Evolutionary conservation across 1,140 invertebrate species (phyloP).

Genomic region (Solen grandis): DNA sequence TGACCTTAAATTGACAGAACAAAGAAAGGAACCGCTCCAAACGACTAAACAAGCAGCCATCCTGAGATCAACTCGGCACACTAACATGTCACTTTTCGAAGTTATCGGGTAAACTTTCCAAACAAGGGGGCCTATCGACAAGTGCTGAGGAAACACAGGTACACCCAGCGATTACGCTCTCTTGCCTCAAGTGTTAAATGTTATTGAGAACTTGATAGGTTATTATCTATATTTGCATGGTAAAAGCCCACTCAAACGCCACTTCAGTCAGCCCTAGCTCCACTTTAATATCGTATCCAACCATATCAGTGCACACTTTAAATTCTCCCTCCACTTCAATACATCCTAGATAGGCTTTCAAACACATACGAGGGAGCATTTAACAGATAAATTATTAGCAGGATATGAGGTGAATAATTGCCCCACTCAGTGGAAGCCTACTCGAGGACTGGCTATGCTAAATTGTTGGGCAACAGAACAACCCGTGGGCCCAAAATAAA

Average conservation of each 20-base stretch:
- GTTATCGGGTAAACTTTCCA: no score
- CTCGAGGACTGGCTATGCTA: not conserved
- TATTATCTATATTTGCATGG: slow-evolving; percentile 43
- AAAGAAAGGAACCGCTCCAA: no score
- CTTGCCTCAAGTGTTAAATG: no score
- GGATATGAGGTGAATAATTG: not conserved
- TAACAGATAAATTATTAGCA: not conserved
- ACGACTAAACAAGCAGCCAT: no score
- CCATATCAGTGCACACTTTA: slow-evolving; percentile 51
- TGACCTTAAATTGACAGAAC: no score
- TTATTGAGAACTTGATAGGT: no score
- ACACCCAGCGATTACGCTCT: no score
- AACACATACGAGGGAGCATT: slow-evolving; percentile 18
- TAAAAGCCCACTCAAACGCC: slow-evolving; percentile 49
- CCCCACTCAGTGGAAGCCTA: not conserved
- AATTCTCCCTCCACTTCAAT: slow-evolving; percentile 52
- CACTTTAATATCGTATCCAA: slow-evolving; percentile 49
- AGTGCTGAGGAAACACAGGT: no score
- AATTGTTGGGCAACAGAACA: no score
- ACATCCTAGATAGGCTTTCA: slow-evolving; percentile 40
- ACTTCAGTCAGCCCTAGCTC: slow-evolving; percentile 39
- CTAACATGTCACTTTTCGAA: no score
- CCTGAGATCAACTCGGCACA: no score
- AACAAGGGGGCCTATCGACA: no score
- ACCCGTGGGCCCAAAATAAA: slow-evolving; percentile 24